Base-by-base conservation (phyloP, 37 sponge, comb jelly and placozoan genomes). In the Eunapius fragilis region DNA sequence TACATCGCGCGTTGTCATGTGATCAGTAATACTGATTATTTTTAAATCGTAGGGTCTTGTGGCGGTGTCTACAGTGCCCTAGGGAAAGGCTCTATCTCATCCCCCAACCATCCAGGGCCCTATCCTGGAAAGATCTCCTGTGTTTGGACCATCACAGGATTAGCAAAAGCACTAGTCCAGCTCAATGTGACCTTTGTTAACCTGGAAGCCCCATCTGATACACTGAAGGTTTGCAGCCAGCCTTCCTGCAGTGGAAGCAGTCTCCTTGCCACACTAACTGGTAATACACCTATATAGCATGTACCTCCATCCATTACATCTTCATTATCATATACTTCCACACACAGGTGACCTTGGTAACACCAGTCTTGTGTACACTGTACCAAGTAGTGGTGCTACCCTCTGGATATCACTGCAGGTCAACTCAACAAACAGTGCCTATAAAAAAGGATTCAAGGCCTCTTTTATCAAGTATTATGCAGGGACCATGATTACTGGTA, bases 81-180 rank as follows among this genome's bases (percentile, higher is more conserved):
- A 24, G 80, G 80, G 27, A 27, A 31, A 26, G 74, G 30, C n/a
- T 31, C 2, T 0, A 24, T 90, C 70, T 47, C 74, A 5, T 85
- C 90, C 4, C 90, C 90, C 49, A 76, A 75, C 70, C 85, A 31
- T 37, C 90, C 90, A 3, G 6, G 70, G 0, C 28, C 49, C 10
- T 90, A 90, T 50, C 90, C 86, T 2, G 38, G 58, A 34, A 67
- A 90, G 48, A 68, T 90, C 24, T 45, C 77, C 58, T 90, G 90
- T 37, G 41, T 45, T 22, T 90, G 86, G 86, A 47, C 25, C 28
- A 85, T 90, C 19, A 35, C 22, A 0, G 86, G 50, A 0, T 81
- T 75, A 31, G 58, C 68, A 10, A 67, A 37, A 28, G 67, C 36
- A 2, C 75, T n/a, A 1, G 82, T 90, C 25, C 41, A 24, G 25